Percentiles rank a stretch among this genome's conserved stretches.
Conservation (phyloP, 2,888 invertebrate species). For the Cheiracanthium punctorium region DNA sequence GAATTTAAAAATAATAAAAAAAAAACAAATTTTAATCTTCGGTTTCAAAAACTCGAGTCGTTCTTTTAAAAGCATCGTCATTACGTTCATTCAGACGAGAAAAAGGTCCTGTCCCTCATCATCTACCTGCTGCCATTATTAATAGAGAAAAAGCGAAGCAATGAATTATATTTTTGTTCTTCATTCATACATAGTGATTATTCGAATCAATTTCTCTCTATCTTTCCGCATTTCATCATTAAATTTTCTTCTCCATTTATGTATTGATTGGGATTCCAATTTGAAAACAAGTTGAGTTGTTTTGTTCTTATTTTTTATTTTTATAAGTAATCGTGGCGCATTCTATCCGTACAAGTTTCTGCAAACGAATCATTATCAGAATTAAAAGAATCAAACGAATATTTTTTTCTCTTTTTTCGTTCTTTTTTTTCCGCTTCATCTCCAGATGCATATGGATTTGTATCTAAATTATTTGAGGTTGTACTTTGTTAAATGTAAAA, state of each 20-base stretch:
- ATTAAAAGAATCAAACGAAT: conserved; percentile 62
- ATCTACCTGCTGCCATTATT: conserved; percentile 47
- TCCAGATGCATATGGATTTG: background rate
- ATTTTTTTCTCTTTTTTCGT: no score
- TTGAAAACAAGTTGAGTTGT: conserved; percentile 57
- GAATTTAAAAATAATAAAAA: conserved; percentile 32
- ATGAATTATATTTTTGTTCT: conserved; percentile 36
- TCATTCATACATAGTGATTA: conserved; percentile 46
- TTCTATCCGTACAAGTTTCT: conserved; percentile 20
- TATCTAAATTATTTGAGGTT: background rate
- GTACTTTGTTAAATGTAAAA: background rate
- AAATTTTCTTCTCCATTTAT: conserved; percentile 67
- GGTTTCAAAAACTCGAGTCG: conserved; percentile 49
- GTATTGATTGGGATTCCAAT: conserved; percentile 65
- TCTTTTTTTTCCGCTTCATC: background rate
- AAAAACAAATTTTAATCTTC: conserved; percentile 56
- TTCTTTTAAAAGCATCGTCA: conserved; percentile 50
- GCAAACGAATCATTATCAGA: conserved; percentile 48
- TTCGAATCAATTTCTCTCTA: conserved; percentile 24
- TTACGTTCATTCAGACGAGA: conserved; percentile 57
- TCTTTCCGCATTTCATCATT: conserved; percentile 48
- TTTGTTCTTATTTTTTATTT: conserved; percentile 26
- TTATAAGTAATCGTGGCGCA: conserved; percentile 36
- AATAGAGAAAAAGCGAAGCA: conserved; percentile 48
- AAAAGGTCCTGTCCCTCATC: conserved; percentile 23